Percentiles rank a stretch among this genome's conserved stretches.
These are phyloP conservation scores for Platerodrilus igneus DNA, from an alignment of 2,888 invertebrate genomes.

Conservation along the genomic window DNA sequence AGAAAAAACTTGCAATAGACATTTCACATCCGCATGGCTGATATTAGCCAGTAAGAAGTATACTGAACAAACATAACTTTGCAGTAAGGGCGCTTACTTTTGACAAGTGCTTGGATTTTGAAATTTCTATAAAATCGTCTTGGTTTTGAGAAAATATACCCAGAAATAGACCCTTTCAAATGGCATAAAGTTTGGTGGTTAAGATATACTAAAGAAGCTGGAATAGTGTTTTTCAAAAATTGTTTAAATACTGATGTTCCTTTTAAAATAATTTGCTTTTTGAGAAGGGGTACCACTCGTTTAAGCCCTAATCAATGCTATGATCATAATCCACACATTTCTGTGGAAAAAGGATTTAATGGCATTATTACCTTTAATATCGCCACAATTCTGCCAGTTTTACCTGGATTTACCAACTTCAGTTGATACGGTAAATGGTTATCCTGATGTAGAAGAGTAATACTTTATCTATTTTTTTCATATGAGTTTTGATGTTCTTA, in stretches of 20 bases:
- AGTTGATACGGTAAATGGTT: no score
- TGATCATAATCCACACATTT: background rate
- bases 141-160: constrained; percentile 7
- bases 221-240: background rate
- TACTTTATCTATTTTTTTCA: no score
- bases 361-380: no score
- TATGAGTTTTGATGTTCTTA: no score
- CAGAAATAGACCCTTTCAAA: constrained; percentile 1
- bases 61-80: no score
- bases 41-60: constrained; percentile 1
- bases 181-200: constrained; percentile 5
- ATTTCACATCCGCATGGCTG: constrained; percentile 8
- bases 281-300: constrained; percentile 4
- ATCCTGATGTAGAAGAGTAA: no score
- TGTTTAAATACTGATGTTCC: no score
- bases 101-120: constrained; percentile 7
- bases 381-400: no score
- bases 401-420: no score
- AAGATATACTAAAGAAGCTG: constrained; percentile 5
- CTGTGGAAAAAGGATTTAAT: constrained; percentile 2
- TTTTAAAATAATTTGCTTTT: no score
- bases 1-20: constrained; percentile 5
- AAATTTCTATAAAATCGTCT: background rate
- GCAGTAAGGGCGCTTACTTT: no score
- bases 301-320: constrained; percentile 1